These are phyloP conservation scores for Zeus faber DNA, from an alignment of 2,113 vertebrate species.

Conservation along the genomic window DNA sequence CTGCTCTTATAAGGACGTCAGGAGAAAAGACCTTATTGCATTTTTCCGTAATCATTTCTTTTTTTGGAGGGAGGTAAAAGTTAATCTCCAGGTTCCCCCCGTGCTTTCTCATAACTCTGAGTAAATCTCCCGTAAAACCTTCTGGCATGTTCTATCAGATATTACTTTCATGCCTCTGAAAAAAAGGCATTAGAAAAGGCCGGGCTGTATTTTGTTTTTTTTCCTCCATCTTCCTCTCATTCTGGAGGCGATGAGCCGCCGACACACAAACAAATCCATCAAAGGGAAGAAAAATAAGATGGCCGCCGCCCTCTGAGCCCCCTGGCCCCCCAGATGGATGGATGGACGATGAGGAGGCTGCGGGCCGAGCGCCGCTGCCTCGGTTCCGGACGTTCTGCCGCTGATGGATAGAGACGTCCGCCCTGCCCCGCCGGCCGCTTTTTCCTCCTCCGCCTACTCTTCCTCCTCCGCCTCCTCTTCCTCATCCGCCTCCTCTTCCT, in stretches of 20 bases:
- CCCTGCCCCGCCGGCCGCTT: slow-evolving; percentile 13
- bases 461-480: slow-evolving; percentile 28
- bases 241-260: no score
- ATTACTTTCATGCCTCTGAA: slow-evolving; percentile 64
- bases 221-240: slow-evolving; percentile 27
- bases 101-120: slow-evolving; percentile 65
- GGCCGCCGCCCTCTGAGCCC: no score
- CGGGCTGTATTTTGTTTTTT: slow-evolving; percentile 23
- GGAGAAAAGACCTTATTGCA: slow-evolving; percentile 52
- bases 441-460: slow-evolving; percentile 39
- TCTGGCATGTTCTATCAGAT: slow-evolving; percentile 63
- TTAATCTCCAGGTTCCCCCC: slow-evolving; percentile 58
- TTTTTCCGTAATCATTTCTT: slow-evolving; percentile 66
- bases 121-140: slow-evolving; percentile 62
- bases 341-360: slow-evolving; percentile 24
- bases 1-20: slow-evolving; percentile 50
- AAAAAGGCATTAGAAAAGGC: no score
- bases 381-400: no score
- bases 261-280: no score
- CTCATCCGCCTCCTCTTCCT: no score
- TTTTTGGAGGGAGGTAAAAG: slow-evolving; percentile 24
- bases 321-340: slow-evolving; percentile 48
- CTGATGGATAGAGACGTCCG: slow-evolving; percentile 55
- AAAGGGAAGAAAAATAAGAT: no score
- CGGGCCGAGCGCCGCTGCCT: no score